Base-by-base conservation (phyloP, 2,797 vertebrate species). In the Peromyscus melanophrys region DNA sequence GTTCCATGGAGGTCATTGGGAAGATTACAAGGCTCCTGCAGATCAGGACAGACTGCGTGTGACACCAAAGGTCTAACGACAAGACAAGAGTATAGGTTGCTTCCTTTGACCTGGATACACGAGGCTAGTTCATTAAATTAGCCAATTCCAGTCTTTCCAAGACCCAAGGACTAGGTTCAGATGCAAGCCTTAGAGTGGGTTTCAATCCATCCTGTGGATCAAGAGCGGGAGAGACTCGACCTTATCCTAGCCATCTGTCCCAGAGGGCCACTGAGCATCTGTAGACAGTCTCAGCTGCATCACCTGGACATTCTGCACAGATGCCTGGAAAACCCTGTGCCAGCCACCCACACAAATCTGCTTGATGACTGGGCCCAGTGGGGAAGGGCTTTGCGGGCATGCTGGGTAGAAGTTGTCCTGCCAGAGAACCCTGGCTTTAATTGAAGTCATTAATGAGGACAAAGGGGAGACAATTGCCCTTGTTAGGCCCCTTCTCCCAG, bases 341-440 rank as follows among this genome's bases (percentile, higher is more conserved):
- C 76, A 71, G 92, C 75, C n/a, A 19, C 73, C 88, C 76, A 61
- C 61, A 85, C 83, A 76, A 90, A 85, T 93, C 95, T 92, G 82
- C 40, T 94, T 91, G 90, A 71, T 94, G 95, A 75, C 78, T 90
- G 91, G 31, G 69, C 97, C 63, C 96, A 89, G 96, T 89, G 61
- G 95, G 90, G 86, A 96, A 77, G 89, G 69, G 90, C 97, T 96
- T 96, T 97, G 78, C 95, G 61, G 75, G 96, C 96, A 96, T 77
- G 93, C 92, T 29, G 71, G 43, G 83, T 81, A 90, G 96, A 98
- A 96, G 93, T 89, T 94, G 82, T 77, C 92, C 76, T 90, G 93
- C 93, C 94, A 86, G 95, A 91, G 80, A 94, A 90, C 84, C 84
- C 85, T 55, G 75, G 92, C 52, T 89, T 94, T 96, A 92, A 96